A percentile compares a stretch with the other conserved stretches of the same genome.
phyloP scores from a whole-genome alignment of 2,888 invertebrate genomes.

The Phyllotreta cruciferae region DNA sequence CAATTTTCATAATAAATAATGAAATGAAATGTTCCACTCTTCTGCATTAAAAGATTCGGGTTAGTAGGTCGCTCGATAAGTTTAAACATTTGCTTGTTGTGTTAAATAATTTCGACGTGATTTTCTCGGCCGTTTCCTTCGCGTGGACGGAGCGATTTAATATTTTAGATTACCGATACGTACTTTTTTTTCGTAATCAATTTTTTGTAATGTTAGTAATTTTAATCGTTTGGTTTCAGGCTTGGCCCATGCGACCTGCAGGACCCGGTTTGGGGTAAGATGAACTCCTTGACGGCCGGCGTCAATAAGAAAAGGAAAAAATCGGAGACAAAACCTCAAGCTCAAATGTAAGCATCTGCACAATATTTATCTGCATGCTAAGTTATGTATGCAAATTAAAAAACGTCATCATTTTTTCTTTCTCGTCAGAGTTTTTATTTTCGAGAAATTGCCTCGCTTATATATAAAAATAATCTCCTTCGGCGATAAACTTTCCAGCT shows the following conservation, averaged over 20 bases:
- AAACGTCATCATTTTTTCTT: no score
- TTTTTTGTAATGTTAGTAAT: conserved; percentile 2
- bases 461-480: background rate
- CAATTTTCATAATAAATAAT: conserved; percentile 28
- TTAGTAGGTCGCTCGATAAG: conserved; percentile 40
- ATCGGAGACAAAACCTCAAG: conserved; percentile 69
- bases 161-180: no score
- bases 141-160: no score
- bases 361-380: background rate
- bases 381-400: background rate
- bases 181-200: background rate
- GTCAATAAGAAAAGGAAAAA: conserved; percentile 69
- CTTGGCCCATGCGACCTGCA: conserved; percentile 91
- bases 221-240: conserved; percentile 66
- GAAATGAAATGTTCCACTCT: conserved; percentile 29
- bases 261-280: conserved; percentile 86
- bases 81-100: conserved; percentile 34
- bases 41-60: conserved; percentile 35
- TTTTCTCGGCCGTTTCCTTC: background rate
- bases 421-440: no score
- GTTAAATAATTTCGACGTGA: conserved; percentile 10
- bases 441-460: no score
- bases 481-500: conserved; percentile 1
- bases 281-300: conserved; percentile 76
- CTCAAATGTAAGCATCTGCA: conserved; percentile 66